Conservation (phyloP, 2,113 vertebrate species). For the Ceratotherium simum region DNA sequence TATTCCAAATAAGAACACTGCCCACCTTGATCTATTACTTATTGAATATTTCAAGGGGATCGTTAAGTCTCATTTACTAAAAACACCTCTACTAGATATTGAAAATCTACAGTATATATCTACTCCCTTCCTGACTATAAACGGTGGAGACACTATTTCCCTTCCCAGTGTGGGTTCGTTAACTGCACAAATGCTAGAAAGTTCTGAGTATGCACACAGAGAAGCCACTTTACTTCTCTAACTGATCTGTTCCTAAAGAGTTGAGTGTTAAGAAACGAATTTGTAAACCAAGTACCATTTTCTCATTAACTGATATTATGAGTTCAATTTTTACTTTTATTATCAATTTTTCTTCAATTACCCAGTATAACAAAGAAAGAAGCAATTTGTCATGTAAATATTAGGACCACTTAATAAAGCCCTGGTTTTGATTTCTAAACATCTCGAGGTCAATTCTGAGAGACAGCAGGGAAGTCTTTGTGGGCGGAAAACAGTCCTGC, state of each 20-base stretch:
- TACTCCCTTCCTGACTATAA: background rate
- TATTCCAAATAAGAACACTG: conserved; percentile 9
- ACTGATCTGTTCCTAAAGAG: no score
- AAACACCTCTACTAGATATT: background rate
- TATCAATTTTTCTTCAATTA: background rate
- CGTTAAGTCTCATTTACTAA: background rate
- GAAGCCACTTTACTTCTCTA: background rate
- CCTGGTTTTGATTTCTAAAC: background rate
- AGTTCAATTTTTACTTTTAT: background rate
- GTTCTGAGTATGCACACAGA: rapidly evolving
- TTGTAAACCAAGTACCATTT: background rate
- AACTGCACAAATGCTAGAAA: background rate
- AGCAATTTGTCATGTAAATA: background rate
- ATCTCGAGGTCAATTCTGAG: background rate
- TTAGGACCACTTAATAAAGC: no score
- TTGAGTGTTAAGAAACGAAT: no score
- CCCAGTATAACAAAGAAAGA: background rate
- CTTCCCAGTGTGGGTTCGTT: no score
- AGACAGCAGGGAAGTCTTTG: background rate
- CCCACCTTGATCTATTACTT: background rate
- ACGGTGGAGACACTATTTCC: background rate
- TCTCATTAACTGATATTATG: no score
- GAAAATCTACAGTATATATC: background rate
- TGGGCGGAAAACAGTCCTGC: no score
- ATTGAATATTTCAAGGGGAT: conserved; percentile 46